phyloP scores from a whole-genome alignment of 2,113 vertebrate species.

The Hystrix cristata region DNA sequence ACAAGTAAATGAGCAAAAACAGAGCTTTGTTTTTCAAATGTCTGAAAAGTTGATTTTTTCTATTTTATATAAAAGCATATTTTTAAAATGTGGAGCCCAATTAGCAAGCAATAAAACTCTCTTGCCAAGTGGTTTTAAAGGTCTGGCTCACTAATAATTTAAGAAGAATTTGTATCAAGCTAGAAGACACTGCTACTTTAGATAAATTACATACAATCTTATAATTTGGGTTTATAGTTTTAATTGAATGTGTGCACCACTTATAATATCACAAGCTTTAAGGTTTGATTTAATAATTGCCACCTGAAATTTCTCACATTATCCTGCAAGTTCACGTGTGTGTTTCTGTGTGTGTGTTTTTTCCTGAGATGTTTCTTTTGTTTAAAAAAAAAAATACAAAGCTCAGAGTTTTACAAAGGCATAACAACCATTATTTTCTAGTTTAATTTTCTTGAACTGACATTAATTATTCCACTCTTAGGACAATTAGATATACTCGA shows the following conservation, averaged over 20 bases:
- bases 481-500: not conserved
- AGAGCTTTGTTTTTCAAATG: constrained; percentile 47
- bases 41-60: constrained; percentile 36
- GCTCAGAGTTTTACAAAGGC: not conserved
- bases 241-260: constrained; percentile 78
- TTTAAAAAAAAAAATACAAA: constrained; percentile 45
- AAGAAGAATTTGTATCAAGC: constrained; percentile 63
- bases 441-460: constrained; percentile 36
- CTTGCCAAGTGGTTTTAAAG: constrained; percentile 68
- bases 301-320: constrained; percentile 38
- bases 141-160: constrained; percentile 74
- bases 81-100: constrained; percentile 42
- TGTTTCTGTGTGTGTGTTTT: not conserved
- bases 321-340: not conserved
- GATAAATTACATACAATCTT: constrained; percentile 71
- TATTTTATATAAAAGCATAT: constrained; percentile 3
- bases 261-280: constrained; percentile 74
- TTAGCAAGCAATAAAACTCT: constrained; percentile 58
- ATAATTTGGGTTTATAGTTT: constrained; percentile 63
- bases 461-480: constrained; percentile 23
- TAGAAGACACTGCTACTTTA: constrained; percentile 69
- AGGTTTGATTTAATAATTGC: constrained; percentile 75
- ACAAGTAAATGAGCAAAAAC: not conserved
- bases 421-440: not conserved
- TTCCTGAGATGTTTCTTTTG: not conserved